Conservation (phyloP, 30 jellyfish, hydroid and myxozoan species). For the Aurelia sp. region DNA sequence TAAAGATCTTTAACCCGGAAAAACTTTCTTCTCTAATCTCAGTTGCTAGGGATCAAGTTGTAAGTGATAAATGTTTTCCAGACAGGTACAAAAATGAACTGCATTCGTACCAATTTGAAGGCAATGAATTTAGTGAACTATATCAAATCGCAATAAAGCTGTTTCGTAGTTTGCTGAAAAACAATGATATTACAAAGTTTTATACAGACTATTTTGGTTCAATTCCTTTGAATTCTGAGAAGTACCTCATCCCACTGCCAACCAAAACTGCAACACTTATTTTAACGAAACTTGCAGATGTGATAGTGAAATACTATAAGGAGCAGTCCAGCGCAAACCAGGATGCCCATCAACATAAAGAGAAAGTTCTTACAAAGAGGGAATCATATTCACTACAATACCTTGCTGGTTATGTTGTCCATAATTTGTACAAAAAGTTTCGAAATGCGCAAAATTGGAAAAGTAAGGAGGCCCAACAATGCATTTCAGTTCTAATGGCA, state of each 20-base stretch:
- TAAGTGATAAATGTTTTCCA: background rate
- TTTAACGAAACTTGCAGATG: background rate
- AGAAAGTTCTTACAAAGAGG: background rate
- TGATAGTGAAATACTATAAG: background rate
- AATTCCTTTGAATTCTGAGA: background rate
- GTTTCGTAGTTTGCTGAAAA: background rate
- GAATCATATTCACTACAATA: background rate
- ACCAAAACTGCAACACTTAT: background rate
- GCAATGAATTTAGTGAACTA: background rate
- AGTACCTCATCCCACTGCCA: background rate
- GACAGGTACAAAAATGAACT: background rate
- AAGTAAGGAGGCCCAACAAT: background rate
- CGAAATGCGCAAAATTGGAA: background rate
- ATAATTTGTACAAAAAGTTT: background rate
- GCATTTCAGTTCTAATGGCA: too few species aligned
- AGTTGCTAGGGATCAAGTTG: background rate
- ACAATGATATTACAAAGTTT: background rate
- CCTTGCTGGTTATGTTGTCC: background rate
- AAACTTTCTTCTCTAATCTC: background rate
- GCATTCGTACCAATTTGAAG: background rate
- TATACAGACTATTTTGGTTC: background rate
- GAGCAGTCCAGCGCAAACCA: background rate
- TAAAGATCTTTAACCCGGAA: too few species aligned
- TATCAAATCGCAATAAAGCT: background rate
- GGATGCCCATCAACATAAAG: background rate